Evolutionary conservation across 2,113 vertebrate genomes (phyloP).

Genomic region (Caranx ignobilis): DNA sequence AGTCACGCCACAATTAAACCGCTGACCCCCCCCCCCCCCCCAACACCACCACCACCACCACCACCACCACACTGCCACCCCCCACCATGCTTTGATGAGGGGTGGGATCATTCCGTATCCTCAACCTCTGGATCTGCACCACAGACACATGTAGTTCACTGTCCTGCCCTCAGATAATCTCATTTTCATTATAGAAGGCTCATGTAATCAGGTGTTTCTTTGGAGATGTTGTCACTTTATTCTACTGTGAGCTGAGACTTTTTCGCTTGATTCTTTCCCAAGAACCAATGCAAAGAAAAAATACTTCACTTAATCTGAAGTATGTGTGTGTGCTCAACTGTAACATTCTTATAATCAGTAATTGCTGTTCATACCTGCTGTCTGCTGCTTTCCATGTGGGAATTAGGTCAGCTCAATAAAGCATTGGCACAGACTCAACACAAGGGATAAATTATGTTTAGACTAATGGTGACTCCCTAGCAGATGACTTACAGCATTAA

Average conservation of each 20-base stretch:
- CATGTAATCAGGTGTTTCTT: background rate
- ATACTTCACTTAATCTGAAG: background rate
- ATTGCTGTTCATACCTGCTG: background rate
- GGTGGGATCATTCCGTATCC: conserved; percentile 33
- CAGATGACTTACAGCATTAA: no score
- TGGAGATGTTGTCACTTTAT: conserved; percentile 1
- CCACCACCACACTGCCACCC: conserved; percentile 24
- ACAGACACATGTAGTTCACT: conserved; percentile 9
- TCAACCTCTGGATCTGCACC: conserved; percentile 29
- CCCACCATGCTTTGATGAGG: conserved; percentile 23
- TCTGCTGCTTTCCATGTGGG: background rate
- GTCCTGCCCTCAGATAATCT: background rate
- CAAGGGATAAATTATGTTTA: no score
- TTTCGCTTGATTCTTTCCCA: background rate
- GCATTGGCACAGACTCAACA: background rate
- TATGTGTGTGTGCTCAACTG: no score
- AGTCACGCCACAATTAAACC: conserved; percentile 46
- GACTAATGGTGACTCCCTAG: no score
- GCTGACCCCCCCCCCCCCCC: conserved; percentile 4
- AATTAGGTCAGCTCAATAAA: background rate
- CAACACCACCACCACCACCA: conserved; percentile 5
- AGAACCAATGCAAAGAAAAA: background rate
- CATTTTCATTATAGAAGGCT: background rate
- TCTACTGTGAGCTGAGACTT: background rate
- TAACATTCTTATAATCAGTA: background rate